phyloP scores from a whole-genome alignment of 2,888 invertebrate genomes.

The Invenusta paracnida region DNA sequence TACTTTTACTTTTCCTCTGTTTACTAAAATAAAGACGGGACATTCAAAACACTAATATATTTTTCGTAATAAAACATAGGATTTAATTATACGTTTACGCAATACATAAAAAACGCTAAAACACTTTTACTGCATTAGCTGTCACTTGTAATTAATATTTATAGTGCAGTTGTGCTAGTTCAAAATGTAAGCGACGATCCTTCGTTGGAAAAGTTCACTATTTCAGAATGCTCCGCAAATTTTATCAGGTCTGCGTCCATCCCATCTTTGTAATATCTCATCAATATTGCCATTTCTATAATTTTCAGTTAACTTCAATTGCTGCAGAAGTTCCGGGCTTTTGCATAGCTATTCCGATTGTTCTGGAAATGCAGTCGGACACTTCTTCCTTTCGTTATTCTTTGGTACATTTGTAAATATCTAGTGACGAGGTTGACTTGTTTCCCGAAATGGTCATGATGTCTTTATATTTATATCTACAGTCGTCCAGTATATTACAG shows the following conservation, averaged over 20 bases:
- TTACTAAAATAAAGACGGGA: background rate
- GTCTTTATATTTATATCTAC: background rate
- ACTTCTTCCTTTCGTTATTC: background rate
- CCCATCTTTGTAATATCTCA: background rate
- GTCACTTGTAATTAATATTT: slow-evolving; percentile 22
- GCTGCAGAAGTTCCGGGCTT: background rate
- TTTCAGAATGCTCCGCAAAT: slow-evolving; percentile 18
- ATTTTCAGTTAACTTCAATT: background rate
- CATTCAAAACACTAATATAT: background rate
- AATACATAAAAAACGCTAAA: slow-evolving; percentile 6
- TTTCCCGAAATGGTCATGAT: background rate
- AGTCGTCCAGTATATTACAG: background rate
- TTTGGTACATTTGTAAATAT: background rate
- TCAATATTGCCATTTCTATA: background rate
- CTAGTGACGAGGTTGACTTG: background rate
- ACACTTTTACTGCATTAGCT: slow-evolving; percentile 18
- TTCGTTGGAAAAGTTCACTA: background rate
- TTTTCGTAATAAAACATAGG: background rate
- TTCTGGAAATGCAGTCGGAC: background rate
- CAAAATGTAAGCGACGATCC: slow-evolving; percentile 26
- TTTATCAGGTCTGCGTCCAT: slow-evolving; percentile 10
- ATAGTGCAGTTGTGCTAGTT: background rate
- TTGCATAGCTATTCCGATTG: background rate
- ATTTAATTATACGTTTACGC: background rate
- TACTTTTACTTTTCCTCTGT: background rate